Evolutionary conservation across 2,888 invertebrate genomes (phyloP).

Genomic region (Sesia bembeciformis): DNA sequence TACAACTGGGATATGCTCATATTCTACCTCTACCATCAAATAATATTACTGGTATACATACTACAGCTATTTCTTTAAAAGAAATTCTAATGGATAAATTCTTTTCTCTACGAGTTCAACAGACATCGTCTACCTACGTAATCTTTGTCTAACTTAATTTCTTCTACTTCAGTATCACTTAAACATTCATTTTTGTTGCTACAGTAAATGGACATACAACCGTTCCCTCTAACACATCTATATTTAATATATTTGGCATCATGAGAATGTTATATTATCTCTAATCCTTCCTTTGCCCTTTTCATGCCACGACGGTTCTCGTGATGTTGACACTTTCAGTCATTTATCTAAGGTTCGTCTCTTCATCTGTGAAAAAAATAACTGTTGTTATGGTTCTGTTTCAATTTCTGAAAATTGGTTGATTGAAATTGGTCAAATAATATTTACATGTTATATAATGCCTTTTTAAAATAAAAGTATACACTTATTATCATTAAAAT

Average conservation of each 20-base stretch:
- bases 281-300: background rate
- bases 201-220: constrained; percentile 72
- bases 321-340: constrained; percentile 28
- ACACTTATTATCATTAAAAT: too few species aligned
- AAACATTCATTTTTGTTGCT: constrained; percentile 39
- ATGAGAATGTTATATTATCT: constrained; percentile 24
- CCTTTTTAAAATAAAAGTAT: too few species aligned
- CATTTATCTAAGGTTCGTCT: constrained; percentile 19
- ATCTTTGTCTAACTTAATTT: constrained; percentile 15
- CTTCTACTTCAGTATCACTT: constrained; percentile 19
- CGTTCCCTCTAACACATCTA: constrained; percentile 47
- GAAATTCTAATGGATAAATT: constrained; percentile 44
- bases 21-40: constrained; percentile 1
- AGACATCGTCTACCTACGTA: constrained; percentile 22
- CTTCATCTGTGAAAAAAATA: constrained; percentile 49
- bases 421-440: background rate
- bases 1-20: background rate
- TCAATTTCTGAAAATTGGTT: background rate
- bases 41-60: background rate
- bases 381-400: background rate
- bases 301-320: background rate
- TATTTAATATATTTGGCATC: constrained; percentile 56
- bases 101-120: constrained; percentile 42
- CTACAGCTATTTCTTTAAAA: constrained; percentile 24
- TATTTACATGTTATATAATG: too few species aligned